Evolutionary conservation across 2,113 vertebrate species (phyloP).

Genomic region (Oreochromis aureus): DNA sequence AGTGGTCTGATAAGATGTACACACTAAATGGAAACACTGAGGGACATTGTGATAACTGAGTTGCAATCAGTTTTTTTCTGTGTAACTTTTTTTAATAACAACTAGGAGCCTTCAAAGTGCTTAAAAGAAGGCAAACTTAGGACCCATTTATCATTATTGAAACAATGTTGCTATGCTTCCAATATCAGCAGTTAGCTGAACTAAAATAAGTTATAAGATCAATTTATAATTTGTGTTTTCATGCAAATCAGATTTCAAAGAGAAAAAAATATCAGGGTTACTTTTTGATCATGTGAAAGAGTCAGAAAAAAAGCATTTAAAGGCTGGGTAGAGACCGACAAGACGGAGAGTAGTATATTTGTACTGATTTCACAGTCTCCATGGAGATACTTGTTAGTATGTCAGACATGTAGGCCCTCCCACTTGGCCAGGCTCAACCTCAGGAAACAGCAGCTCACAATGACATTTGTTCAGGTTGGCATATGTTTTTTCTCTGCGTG

Average conservation of each 20-base stretch:
- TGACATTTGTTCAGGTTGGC: neutral
- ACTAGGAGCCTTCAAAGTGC: neutral
- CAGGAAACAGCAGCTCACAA: neutral
- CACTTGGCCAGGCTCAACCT: neutral
- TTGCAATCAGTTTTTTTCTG: neutral
- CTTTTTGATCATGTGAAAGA: neutral
- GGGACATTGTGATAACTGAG: neutral
- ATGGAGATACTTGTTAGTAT: constrained; percentile 42
- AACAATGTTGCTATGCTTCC: neutral
- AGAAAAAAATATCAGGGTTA: neutral
- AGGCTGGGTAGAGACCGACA: neutral
- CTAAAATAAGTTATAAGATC: neutral
- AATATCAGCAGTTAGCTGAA: neutral
- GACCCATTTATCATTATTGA: neutral
- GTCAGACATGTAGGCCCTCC: constrained; percentile 19
- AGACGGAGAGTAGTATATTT: neutral
- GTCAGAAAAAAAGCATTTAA: neutral
- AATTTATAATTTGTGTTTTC: neutral
- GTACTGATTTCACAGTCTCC: constrained; percentile 26
- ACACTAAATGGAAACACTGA: neutral
- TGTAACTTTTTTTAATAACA: neutral
- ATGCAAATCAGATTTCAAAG: neutral
- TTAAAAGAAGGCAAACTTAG: neutral
- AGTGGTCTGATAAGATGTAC: neutral
- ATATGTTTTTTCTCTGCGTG: neutral